Evolutionary conservation across 2,113 vertebrate genomes (phyloP).

Genomic region (Tilapia sparmanii): DNA sequence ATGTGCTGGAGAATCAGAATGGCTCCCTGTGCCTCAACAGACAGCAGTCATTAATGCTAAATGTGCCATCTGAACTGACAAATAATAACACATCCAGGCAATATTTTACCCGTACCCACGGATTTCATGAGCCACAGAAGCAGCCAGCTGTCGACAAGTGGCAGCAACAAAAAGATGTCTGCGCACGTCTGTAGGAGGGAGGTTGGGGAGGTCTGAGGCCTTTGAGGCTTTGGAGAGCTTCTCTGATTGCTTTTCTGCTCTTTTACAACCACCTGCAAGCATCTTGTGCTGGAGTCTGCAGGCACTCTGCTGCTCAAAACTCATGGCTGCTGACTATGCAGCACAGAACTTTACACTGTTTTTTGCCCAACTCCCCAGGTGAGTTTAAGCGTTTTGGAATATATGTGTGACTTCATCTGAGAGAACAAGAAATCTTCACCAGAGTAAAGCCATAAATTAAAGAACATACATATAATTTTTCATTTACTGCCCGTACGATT

Average conservation of each 20-base stretch:
- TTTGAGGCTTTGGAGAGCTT: neutral
- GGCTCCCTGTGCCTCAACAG: neutral
- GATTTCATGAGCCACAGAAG: neutral
- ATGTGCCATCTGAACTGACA: neutral
- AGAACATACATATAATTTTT: neutral
- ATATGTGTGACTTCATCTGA: neutral
- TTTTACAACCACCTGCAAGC: neutral
- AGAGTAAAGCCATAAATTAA: neutral
- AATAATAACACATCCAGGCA: neutral
- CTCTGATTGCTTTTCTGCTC: neutral
- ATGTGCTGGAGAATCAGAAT: neutral
- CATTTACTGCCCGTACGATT: neutral
- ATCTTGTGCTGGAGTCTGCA: neutral
- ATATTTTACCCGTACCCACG: neutral
- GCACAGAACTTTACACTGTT: neutral
- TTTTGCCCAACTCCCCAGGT: neutral
- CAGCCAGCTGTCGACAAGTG: neutral
- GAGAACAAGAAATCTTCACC: neutral
- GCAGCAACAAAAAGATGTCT: neutral
- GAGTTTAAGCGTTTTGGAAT: neutral
- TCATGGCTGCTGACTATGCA: neutral
- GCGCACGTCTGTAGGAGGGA: neutral
- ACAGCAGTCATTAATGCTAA: neutral
- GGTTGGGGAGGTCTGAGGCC: neutral
- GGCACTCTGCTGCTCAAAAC: neutral